Evolutionary conservation across 2,888 invertebrate species (phyloP).

Genomic region (Invenusta paracnida): DNA sequence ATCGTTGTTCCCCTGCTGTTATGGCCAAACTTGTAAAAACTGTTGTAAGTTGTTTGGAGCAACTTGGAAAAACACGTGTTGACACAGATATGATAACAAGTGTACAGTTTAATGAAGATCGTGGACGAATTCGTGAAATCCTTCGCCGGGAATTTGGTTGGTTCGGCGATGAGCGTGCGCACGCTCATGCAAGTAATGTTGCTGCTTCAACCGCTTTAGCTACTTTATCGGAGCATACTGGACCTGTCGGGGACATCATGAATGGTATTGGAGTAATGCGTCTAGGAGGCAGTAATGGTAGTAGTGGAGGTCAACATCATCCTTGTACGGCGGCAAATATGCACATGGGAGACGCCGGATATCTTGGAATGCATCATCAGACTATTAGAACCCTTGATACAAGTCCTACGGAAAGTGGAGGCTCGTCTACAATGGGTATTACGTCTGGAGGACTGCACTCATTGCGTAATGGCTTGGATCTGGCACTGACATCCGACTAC

Average conservation of each 20-base stretch:
- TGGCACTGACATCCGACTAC: background rate
- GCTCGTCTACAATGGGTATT: background rate
- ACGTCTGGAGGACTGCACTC: background rate
- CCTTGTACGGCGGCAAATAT: too few relatives aligned
- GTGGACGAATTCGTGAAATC: background rate
- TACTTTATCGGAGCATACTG: background rate
- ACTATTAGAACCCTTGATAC: too few relatives aligned
- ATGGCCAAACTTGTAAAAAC: constrained; percentile 12
- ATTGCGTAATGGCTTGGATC: background rate
- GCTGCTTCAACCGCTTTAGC: background rate
- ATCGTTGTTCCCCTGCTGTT: constrained; percentile 15
- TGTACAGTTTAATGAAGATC: background rate
- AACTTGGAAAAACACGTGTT: background rate
- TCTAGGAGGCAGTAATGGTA: too few relatives aligned
- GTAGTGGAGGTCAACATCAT: background rate
- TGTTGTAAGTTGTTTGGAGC: background rate
- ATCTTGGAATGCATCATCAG: background rate
- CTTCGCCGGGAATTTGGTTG: background rate
- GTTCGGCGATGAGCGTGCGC: background rate
- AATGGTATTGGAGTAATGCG: background rate
- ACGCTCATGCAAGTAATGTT: background rate
- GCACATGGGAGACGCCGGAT: background rate
- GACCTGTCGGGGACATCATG: background rate
- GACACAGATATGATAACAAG: background rate
- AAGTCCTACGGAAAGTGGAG: background rate